phyloP scores from a whole-genome alignment of 1,140 invertebrate species.

The Intoshia linei region DNA sequence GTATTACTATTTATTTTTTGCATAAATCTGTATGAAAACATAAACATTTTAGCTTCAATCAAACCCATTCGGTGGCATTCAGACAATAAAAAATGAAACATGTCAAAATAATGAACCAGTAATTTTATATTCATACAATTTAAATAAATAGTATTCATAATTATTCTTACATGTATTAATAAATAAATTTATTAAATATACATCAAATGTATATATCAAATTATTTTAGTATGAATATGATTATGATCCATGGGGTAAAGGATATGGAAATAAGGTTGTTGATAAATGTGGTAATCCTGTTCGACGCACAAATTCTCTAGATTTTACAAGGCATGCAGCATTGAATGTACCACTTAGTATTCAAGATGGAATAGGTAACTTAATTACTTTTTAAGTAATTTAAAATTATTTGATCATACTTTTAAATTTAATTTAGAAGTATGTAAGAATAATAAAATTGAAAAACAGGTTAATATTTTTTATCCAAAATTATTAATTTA shows the following conservation, averaged over 20 bases:
- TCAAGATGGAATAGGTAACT: too few species aligned
- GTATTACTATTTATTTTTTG: not conserved
- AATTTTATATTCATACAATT: not conserved
- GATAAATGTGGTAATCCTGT: constrained; percentile 5
- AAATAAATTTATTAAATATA: not conserved
- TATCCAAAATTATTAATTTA: too few species aligned
- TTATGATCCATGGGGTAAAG: constrained; percentile 10
- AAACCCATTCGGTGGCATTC: not conserved
- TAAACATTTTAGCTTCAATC: too few species aligned
- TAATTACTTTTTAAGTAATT: too few species aligned
- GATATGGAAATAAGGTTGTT: constrained; percentile 6
- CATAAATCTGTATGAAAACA: too few species aligned
- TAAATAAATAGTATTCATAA: not conserved
- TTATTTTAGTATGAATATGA: not conserved
- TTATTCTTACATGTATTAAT: not conserved
- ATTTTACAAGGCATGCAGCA: too few species aligned
- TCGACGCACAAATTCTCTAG: too few species aligned
- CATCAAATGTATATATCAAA: not conserved
- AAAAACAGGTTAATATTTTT: too few species aligned
- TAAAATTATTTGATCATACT: too few species aligned
- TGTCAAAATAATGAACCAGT: not conserved
- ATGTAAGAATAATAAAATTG: too few species aligned
- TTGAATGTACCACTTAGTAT: too few species aligned
- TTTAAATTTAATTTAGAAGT: too few species aligned
- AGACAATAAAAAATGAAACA: not conserved